Evolutionary conservation across 2,797 vertebrate genomes (phyloP), one percentile per base, ranked within the genome.

Genomic region (Spinus olivaceus): DNA sequence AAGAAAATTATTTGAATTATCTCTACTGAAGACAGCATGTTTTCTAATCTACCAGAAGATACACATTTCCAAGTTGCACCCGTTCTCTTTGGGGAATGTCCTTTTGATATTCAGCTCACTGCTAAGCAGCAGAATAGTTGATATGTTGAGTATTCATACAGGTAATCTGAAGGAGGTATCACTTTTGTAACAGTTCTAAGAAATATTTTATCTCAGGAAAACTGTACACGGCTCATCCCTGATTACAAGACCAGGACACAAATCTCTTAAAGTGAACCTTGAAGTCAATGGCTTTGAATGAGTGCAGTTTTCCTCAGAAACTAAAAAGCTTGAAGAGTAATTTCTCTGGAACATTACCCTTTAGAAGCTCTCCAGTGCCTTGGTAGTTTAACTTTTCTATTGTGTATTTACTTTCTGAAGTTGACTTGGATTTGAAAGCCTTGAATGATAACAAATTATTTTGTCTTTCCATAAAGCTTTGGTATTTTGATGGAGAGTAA

Each of bases 141-240:
- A 33, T 63, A 37, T 27, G 5, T 63, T 39, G 59, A 37, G 12
- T 64, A 35, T 57, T 73, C 42, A 16, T 74, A 53, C 17, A 50
- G 54, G 8, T 50, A 85, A n/a, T 78, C 18, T 69, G 46, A 71
- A 53, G 10, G 10, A 81, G 20, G 11, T 42, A 33, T 47, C 32
- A n/a, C 20, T 59, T 82, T 32, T 66, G 25, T 85, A 73, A 28
- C 32, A 51, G 3, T 76, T 71, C 32, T 42, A 35, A 84, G 70
- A 67, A 91, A 64, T n/a, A 63, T 35, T 66, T 85, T 1, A 12
- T 51, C 12, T 9, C 33, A 42, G 56, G 66, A 76, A 81, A 51
- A 54, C 22, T 1, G 0, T 22, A 35, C 12, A 6, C 0, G 2
- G 17, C 59, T 82, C 25, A 16, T 76, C 25, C 8, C 28, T 63